A percentile compares a stretch with the other conserved stretches of the same genome.
Conservation (phyloP, 2,888 invertebrate species). For the Phrixothrix hirtus region DNA sequence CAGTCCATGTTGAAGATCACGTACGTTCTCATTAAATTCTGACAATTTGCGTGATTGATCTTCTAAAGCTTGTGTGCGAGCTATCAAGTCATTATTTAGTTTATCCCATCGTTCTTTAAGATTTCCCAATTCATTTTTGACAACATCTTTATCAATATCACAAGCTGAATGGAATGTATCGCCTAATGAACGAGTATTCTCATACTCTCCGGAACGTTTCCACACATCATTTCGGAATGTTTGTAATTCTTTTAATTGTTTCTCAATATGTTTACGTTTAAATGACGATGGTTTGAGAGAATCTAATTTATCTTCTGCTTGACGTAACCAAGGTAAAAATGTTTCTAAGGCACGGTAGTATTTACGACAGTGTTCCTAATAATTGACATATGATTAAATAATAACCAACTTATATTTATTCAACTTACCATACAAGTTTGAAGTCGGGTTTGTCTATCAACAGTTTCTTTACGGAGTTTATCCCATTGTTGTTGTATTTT, state of each 20-base stretch:
- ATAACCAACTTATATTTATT: too few relatives aligned
- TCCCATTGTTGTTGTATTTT: conserved; percentile 92
- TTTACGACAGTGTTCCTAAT: conserved; percentile 80
- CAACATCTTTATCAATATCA: conserved; percentile 88
- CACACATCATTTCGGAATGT: conserved; percentile 90
- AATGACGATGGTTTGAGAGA: conserved; percentile 78
- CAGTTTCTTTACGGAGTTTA: conserved; percentile 83
- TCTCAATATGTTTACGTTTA: conserved; percentile 84
- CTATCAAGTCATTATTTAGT: conserved; percentile 80
- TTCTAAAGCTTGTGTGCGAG: conserved; percentile 79
- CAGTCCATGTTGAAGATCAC: conserved; percentile 82
- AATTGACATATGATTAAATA: not conserved
- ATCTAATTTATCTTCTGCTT: conserved; percentile 83
- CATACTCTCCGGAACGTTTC: conserved; percentile 92
- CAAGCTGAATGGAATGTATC: conserved; percentile 87
- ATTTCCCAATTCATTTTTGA: conserved; percentile 77
- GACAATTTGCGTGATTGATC: conserved; percentile 79
- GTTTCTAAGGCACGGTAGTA: conserved; percentile 83
- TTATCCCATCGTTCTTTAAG: conserved; percentile 90
- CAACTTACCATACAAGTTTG: conserved; percentile 75
- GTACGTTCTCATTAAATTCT: conserved; percentile 82
- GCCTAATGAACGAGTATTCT: conserved; percentile 82
- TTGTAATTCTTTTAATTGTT: conserved; percentile 85
- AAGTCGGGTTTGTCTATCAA: conserved; percentile 82
- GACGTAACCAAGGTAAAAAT: conserved; percentile 86